These are phyloP conservation scores for Dipodomys merriami DNA, from an alignment of 2,113 vertebrate genomes.

Conservation along the genomic window DNA sequence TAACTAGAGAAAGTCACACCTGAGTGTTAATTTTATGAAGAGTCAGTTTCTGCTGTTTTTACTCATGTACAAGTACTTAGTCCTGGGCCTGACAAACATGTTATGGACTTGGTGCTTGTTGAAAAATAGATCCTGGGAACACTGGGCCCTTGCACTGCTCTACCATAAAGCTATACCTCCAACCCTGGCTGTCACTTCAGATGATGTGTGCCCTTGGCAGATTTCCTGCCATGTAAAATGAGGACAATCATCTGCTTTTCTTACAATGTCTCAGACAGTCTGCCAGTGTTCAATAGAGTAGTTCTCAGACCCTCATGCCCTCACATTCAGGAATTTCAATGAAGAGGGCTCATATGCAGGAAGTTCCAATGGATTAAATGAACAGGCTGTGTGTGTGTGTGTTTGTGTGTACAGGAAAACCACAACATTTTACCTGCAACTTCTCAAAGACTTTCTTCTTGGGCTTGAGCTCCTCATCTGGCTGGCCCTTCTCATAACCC, in stretches of 20 bases:
- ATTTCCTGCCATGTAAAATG: background rate
- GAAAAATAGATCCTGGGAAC: background rate
- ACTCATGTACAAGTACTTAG: background rate
- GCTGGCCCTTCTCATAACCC: conserved; percentile 91
- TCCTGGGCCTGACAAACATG: background rate
- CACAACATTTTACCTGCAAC: conserved; percentile 90
- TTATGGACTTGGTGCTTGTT: background rate
- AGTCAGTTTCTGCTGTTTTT: background rate
- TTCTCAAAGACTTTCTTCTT: conserved; percentile 99
- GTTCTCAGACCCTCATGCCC: background rate
- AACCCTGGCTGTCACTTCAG: background rate
- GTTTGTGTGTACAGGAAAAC: background rate
- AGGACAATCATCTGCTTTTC: background rate
- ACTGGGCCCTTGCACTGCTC: background rate
- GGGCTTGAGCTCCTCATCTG: conserved; percentile 95
- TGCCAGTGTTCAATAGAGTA: background rate
- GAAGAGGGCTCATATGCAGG: background rate
- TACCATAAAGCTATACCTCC: too few relatives aligned
- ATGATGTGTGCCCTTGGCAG: background rate
- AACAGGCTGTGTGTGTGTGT: background rate
- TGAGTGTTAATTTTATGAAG: background rate
- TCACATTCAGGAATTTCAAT: background rate
- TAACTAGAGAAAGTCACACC: background rate
- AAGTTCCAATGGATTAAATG: background rate
- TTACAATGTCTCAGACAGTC: background rate